Percentiles rank a stretch among this genome's conserved stretches.
phyloP scores from a whole-genome alignment of 1,140 invertebrate genomes.

The Bacillus rossius region DNA sequence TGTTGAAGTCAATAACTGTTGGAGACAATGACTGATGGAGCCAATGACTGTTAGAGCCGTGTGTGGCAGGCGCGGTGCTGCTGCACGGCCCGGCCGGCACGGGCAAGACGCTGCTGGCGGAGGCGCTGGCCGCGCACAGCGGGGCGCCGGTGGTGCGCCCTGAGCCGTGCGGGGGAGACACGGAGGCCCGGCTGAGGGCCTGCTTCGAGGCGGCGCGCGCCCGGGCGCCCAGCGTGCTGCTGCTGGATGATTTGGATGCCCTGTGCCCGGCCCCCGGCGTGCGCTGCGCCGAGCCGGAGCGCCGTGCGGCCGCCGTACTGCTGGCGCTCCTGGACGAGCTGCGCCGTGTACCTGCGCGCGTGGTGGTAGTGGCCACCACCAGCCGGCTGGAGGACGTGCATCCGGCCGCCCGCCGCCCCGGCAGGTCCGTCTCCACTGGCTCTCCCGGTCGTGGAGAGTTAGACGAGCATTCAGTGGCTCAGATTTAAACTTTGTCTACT shows the following conservation, averaged over 20 bases:
- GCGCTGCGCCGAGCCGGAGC: slow-evolving; percentile 17
- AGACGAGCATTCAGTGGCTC: too few species aligned
- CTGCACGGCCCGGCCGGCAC: slow-evolving; percentile 63
- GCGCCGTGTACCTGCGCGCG: slow-evolving; percentile 38
- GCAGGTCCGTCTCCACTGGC: slow-evolving; percentile 48
- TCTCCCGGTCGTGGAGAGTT: too few species aligned
- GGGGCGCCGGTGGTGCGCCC: slow-evolving; percentile 51
- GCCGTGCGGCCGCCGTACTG: slow-evolving; percentile 50
- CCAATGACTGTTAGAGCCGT: too few species aligned
- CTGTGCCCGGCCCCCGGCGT: slow-evolving; percentile 17
- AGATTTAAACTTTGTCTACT: too few species aligned
- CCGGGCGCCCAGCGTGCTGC: slow-evolving; percentile 28
- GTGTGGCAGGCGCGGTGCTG: slow-evolving; percentile 57
- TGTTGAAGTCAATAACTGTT: too few species aligned
- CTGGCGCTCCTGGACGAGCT: slow-evolving; percentile 53
- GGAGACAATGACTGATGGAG: too few species aligned
- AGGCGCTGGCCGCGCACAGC: slow-evolving; percentile 53
- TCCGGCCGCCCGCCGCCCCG: slow-evolving; percentile 88
- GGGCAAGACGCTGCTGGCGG: slow-evolving; percentile 61
- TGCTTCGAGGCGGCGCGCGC: slow-evolving; percentile 48
- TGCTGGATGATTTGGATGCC: slow-evolving; percentile 32
- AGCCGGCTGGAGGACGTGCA: slow-evolving; percentile 95
- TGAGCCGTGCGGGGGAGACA: slow-evolving; percentile 59
- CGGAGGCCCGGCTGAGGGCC: slow-evolving; percentile 51
- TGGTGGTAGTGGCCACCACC: slow-evolving; percentile 88